Evolutionary conservation across 2,797 vertebrate genomes (phyloP).

Genomic region (Catostomus latipinnis): DNA sequence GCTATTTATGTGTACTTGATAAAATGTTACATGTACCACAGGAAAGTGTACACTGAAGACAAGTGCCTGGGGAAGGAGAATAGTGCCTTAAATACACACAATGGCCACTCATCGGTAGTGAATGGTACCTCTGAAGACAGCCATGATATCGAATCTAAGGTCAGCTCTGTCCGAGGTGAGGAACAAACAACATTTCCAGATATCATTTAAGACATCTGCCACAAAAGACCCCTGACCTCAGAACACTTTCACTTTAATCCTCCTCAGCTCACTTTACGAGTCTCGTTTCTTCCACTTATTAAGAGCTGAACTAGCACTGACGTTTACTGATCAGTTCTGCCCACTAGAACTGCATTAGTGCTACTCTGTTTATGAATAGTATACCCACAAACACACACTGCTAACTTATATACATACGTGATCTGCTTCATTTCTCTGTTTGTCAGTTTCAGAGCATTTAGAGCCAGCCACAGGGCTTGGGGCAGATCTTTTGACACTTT

Average conservation of each 20-base stretch:
- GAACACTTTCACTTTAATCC: conserved; percentile 57
- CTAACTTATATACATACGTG: background rate
- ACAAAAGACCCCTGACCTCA: background rate
- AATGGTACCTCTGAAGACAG: conserved; percentile 30
- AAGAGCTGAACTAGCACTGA: conserved; percentile 4
- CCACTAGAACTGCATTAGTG: background rate
- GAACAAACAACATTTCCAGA: conserved; percentile 11
- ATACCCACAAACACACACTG: background rate
- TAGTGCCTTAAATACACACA: conserved; percentile 24
- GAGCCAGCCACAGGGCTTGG: conserved; percentile 87
- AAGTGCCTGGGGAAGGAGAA: conserved; percentile 60
- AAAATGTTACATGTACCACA: conserved; percentile 42
- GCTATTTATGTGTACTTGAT: background rate
- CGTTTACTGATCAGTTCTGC: background rate
- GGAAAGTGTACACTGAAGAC: conserved; percentile 74
- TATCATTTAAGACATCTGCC: background rate
- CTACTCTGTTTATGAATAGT: background rate
- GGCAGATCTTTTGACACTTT: conserved; percentile 87
- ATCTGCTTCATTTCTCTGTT: background rate
- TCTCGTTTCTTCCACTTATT: conserved; percentile 53
- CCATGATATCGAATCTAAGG: conserved; percentile 46
- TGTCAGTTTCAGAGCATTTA: conserved; percentile 63
- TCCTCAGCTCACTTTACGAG: conserved; percentile 62
- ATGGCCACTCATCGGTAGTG: conserved; percentile 3
- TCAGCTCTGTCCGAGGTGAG: conserved; percentile 68